Base-by-base conservation (phyloP, 2,113 vertebrate genomes). In the Pygoscelis antarcticus region DNA sequence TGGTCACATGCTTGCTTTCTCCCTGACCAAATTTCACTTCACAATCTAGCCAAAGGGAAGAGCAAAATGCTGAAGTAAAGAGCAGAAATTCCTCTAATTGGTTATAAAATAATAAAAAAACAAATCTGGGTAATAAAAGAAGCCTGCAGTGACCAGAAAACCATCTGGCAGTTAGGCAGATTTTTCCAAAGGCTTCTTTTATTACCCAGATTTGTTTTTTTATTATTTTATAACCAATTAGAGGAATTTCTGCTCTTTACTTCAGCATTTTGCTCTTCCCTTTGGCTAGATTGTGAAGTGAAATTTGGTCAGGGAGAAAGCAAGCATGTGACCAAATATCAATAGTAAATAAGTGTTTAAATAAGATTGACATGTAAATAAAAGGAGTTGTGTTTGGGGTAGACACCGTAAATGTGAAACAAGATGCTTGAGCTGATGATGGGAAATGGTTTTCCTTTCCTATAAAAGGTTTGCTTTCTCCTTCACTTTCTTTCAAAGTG, bases 141-240 rank as follows among this genome's bases (percentile, higher is more conserved):
- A 74, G 61, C 40, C 75, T 83, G 38, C 60, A 77, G 69, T 96
- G 94, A 90, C 86, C 74, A 80, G 78, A 83, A 90, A 95, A 90
- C 32, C 69, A 87, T 74, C 78, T 87, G 91, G 55, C 83, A 82
- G 18, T 55, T 30, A 65, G 36, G 66, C 5, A 57, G 46, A 84
- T 61, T 91, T 89, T 89, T 95, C 83, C 75, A 85, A 78, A 82
- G 70, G 79, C 26, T 92, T 75, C 34, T 84, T 82, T 75, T 70
- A 79, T 86, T 66, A 44, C 61, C 70, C 55, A 75, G 46, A 52
- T 88, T 79, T 87, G 49, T 0, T 0, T 7, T 9, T 69, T 44
- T 42, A 58, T 49, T 32, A 40, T 83, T 60, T 90, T 89, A 40
- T 71, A 95, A 16, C 29, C 55, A 52, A 12, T 83, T 70, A 75